These are phyloP conservation scores for Engraulis encrasicolus DNA, from an alignment of 2,113 vertebrate species.

Conservation along the genomic window DNA sequence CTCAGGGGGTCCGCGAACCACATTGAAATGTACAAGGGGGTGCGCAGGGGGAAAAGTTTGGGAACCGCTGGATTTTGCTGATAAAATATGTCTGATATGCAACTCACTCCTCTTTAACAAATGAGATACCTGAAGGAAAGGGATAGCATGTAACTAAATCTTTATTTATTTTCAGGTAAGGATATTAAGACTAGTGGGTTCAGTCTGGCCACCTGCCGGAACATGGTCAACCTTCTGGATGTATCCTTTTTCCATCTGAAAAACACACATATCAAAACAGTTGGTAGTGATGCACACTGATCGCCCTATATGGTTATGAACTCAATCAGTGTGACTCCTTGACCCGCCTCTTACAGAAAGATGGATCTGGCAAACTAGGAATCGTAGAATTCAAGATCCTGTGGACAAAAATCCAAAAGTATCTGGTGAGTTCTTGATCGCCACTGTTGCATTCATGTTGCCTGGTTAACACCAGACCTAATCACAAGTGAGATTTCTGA, in stretches of 20 bases:
- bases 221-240: conserved; percentile 74
- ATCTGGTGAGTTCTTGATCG: conserved; percentile 72
- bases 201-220: conserved; percentile 64
- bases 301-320: not conserved
- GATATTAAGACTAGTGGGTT: conserved; percentile 70
- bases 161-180: conserved; percentile 46
- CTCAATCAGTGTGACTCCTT: conserved; percentile 49
- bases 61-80: no score
- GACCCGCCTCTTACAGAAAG: conserved; percentile 70
- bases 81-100: no score
- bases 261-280: no score
- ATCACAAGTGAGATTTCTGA: no score
- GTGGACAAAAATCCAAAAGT: conserved; percentile 85
- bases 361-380: conserved; percentile 84
- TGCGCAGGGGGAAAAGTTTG: no score
- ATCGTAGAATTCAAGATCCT: conserved; percentile 86
- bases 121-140: not conserved
- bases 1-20: no score
- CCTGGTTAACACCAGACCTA: no score
- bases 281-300: no score
- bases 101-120: not conserved
- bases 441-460: no score
- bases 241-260: conserved; percentile 64
- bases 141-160: not conserved
- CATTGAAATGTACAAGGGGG: no score